Conservation (phyloP, 1,140 invertebrate species). For the Drosophila funebris region DNA sequence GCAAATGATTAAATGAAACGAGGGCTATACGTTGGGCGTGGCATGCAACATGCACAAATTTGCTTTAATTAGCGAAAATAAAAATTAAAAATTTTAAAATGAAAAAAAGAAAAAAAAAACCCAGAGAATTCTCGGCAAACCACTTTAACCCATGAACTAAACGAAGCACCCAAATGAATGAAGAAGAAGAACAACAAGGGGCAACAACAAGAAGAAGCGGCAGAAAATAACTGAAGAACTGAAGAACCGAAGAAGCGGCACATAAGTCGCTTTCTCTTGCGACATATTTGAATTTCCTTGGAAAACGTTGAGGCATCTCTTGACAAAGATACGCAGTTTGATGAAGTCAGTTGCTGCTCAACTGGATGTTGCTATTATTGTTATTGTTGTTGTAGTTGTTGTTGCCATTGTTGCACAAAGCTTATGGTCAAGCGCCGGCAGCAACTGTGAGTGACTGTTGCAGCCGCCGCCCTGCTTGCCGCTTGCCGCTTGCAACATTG, state of each 20-base stretch:
- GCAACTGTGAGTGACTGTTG: conserved; percentile 13
- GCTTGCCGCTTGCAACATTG: not conserved
- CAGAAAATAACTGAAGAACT: not conserved
- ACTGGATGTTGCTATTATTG: not conserved
- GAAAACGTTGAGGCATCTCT: conserved; percentile 30
- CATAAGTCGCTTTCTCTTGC: conserved; percentile 26
- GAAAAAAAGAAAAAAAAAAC: not conserved
- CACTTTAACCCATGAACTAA: conserved; percentile 44
- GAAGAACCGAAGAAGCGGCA: not conserved
- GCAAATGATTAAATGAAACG: not conserved
- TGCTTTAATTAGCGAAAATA: conserved; percentile 22
- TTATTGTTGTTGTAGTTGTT: not conserved
- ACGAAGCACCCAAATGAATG: conserved; percentile 11
- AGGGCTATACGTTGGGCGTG: not conserved
- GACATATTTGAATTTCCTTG: conserved; percentile 46
- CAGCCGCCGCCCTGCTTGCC: not conserved
- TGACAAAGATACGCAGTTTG: conserved; percentile 21
- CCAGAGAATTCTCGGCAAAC: conserved; percentile 6
- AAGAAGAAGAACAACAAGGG: no score
- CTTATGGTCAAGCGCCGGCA: conserved; percentile 34
- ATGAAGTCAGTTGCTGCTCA: conserved; percentile 27
- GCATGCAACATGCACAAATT: conserved; percentile 16
- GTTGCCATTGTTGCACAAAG: conserved; percentile 9
- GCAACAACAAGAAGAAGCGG: not conserved
- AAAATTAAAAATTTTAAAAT: not conserved